phyloP scores from a whole-genome alignment of 92 coral and sea anemone genomes.

The Ricordea florida region DNA sequence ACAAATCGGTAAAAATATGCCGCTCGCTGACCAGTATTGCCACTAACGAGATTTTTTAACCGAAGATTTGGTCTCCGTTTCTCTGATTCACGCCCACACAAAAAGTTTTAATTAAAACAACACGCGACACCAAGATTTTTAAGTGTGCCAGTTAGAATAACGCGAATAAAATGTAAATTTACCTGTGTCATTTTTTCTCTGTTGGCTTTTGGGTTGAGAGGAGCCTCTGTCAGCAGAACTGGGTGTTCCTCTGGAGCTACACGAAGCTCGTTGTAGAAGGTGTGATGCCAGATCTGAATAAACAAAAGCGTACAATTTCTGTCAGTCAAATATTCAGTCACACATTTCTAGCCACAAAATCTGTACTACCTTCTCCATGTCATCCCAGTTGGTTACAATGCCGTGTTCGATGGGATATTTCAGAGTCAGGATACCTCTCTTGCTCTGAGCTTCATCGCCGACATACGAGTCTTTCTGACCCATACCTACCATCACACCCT shows the following conservation, averaged over 20 bases:
- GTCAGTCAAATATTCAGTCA: too few relatives aligned
- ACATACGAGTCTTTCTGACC: slow-evolving; percentile 99
- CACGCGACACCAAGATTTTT: too few relatives aligned
- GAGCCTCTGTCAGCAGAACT: slow-evolving; percentile 93
- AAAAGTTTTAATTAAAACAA: too few relatives aligned
- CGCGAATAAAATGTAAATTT: too few relatives aligned
- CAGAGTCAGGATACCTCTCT: slow-evolving; percentile 98
- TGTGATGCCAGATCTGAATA: slow-evolving; percentile 90
- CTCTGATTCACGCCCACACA: too few relatives aligned
- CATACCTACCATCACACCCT: slow-evolving; percentile 99
- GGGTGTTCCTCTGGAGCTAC: slow-evolving; percentile 98
- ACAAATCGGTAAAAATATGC: too few relatives aligned
- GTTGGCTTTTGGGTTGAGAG: slow-evolving; percentile 95
- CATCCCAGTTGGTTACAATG: slow-evolving; percentile 99
- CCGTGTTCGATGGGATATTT: slow-evolving; percentile 99
- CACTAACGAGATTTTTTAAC: too few relatives aligned
- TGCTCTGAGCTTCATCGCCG: slow-evolving; percentile 99
- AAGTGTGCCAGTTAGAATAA: too few relatives aligned
- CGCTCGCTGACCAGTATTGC: too few relatives aligned
- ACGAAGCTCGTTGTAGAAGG: slow-evolving; percentile 89
- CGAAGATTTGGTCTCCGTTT: too few relatives aligned
- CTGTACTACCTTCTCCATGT: slow-evolving; percentile 90
- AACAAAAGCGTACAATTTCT: too few relatives aligned
- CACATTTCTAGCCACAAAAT: too few relatives aligned
- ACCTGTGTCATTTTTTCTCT: slow-evolving; percentile 98